Evolutionary conservation across 2,113 vertebrate species (phyloP), one percentile per base, ranked within the genome.

Genomic region (Patagioenas fasciata): DNA sequence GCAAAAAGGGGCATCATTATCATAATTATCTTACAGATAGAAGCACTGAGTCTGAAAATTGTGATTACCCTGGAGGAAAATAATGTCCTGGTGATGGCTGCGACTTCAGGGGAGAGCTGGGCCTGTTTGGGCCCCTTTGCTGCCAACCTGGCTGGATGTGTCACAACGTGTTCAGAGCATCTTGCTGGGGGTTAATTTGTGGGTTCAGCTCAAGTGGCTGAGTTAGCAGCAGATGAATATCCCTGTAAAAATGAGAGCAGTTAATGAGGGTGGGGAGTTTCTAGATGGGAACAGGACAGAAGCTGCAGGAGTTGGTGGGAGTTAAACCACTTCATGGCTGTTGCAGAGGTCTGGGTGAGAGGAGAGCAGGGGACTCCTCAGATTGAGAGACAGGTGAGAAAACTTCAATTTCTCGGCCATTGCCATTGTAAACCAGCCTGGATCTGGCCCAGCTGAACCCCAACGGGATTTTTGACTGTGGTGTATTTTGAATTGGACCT

Each of bases 401-500:
- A 2, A 21, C 42, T 48, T n/a, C 29, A 0, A 6, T 48, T 57
- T 58, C 34, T 38, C 24, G 34, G 12, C 15, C 23, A 5, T 48
- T 71, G 23, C n/a, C n/a, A 32, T 15, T 82, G 40, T 25, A 40
- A 54, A 71, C 3, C 16, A 70, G 18, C 9, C 50, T n/a, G 70
- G 57, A 8, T 44, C 21, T 40, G 61, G 9, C 23, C 32, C 57
- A 51, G 65, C 36, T 79, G 70, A 71, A 38, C 16, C 50, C 25
- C 32, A 42, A 2, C 16, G 6, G 34, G 24, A 38, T 36, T 61
- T 62, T 38, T 38, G 25, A 15, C 58, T 12, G 15, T 24, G 40
- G 13, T 1, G 0, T 10, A 2, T 48, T 79, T 70, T 66, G 40
- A 44, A 60, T 15, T 1, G 2, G 12, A 29, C 2, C 13, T 0